Evolutionary conservation across 2,113 vertebrate genomes (phyloP), one percentile per base, ranked within the genome.

Genomic region (Pangasianodon hypophthalmus): DNA sequence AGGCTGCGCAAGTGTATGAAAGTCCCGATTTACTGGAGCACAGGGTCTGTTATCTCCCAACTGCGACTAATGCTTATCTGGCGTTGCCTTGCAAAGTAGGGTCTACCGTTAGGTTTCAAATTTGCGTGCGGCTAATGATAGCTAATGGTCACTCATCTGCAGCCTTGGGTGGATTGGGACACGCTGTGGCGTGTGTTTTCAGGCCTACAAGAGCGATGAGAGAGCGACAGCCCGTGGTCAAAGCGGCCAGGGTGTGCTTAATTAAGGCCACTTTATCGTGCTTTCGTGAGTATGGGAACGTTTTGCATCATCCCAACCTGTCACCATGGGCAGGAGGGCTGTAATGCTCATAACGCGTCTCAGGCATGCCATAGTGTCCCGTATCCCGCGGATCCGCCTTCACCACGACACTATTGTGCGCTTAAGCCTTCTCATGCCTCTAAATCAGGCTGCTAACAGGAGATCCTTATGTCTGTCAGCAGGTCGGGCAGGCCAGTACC

Each of bases 1-100:
- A 93, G 93, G 93, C 93, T 92, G 94, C 94, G 92, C 91, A 89
- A 92, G 90, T 85, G 56, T 75, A 80, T 58, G 85, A 64, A 85
- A 81, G 88, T 90, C 84, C 32, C 58, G 46, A 19, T 89, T 81
- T 41, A n/a, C 73, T 46, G 2, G 41, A 86, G 44, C 52, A 6
- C 71, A 67, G 14, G 3, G 7, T 86, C 58, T 46, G 26, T 52
- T 80, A 54, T 86, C n/a, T 18, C 5, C 7, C 9, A 24, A 50
- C 60, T 41, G 88, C n/a, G 58, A 81, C n/a, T 48, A 89, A 4
- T 16, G 60, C 71, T 80, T 29, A 19, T 84, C 52, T 44, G 54
- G 83, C 48, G 29, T 21, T 46, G 84, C 81, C 73, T 46, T 81
- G 16, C 58, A 64, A 44, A 64, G 29, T 56, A 37, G 46, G 58